Conservation (phyloP, 2,888 invertebrate species). For the Athalia rosae region DNA sequence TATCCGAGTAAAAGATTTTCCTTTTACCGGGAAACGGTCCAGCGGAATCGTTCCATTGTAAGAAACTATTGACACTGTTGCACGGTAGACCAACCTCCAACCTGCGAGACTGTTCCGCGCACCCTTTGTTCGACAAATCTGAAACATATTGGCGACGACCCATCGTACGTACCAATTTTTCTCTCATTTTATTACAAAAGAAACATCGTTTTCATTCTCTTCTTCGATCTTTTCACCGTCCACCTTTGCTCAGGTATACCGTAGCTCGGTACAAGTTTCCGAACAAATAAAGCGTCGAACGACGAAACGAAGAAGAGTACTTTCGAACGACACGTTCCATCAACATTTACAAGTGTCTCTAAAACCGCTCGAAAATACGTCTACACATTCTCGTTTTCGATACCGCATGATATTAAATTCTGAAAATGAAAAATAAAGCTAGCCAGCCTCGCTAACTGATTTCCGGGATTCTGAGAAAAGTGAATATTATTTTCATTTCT, state of each 20-base stretch:
- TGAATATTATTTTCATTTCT: neutral
- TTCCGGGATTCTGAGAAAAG: neutral
- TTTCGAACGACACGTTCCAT: too few species aligned
- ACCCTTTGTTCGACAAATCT: conserved; percentile 35
- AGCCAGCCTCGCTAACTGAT: too few species aligned
- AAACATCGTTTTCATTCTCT: conserved; percentile 10
- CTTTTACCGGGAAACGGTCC: conserved; percentile 14
- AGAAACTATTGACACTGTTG: conserved; percentile 19
- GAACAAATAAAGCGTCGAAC: too few species aligned
- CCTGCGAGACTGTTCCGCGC: neutral
- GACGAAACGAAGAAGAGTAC: too few species aligned
- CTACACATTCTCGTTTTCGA: too few species aligned
- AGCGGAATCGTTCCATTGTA: conserved; percentile 26
- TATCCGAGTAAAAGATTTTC: conserved; percentile 30
- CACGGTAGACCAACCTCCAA: neutral
- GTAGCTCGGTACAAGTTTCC: too few species aligned
- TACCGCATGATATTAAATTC: too few species aligned
- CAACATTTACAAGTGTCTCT: too few species aligned
- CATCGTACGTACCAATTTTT: neutral
- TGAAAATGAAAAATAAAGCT: too few species aligned
- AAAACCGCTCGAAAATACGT: too few species aligned
- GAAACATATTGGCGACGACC: conserved; percentile 30
- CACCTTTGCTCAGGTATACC: too few species aligned
- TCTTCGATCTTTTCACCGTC: neutral
- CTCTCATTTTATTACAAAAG: neutral